phyloP scores from a whole-genome alignment of 2,888 invertebrate species.

The Cataglyphis rosenhaueri region DNA sequence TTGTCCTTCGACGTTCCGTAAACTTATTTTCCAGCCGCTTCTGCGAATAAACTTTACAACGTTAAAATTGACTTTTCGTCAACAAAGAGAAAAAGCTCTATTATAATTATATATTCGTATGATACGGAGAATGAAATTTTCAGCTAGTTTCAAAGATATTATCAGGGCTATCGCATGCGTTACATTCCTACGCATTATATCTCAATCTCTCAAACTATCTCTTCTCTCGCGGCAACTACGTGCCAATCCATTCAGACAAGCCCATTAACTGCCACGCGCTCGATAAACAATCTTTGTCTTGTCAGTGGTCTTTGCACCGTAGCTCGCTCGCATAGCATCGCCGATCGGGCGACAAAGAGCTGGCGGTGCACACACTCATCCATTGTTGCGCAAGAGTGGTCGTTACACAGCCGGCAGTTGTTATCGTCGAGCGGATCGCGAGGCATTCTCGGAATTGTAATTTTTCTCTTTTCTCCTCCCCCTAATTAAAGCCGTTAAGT shows the following conservation, averaged over 20 bases:
- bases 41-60: too few relatives aligned
- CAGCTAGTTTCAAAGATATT: not conserved
- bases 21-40: too few relatives aligned
- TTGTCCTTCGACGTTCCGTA: too few relatives aligned
- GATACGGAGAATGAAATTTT: not conserved
- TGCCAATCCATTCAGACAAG: conserved; percentile 66
- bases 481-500: conserved; percentile 42
- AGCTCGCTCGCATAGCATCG: conserved; percentile 36
- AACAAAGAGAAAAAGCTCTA: too few relatives aligned
- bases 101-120: not conserved
- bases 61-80: too few relatives aligned
- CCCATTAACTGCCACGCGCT: conserved; percentile 62
- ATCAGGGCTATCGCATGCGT: not conserved
- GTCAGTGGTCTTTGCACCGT: conserved; percentile 38
- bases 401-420: conserved; percentile 39
- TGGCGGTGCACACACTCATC: conserved; percentile 40
- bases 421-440: conserved; percentile 55
- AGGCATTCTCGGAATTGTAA: conserved; percentile 55
- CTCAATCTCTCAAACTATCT: conserved; percentile 26
- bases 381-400: conserved; percentile 50
- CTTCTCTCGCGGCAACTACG: conserved; percentile 31
- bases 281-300: conserved; percentile 65
- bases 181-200: not conserved
- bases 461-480: not conserved
- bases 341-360: conserved; percentile 44